Evolutionary conservation across 1,140 invertebrate species (phyloP).

Genomic region (Bombyx mandarina): DNA sequence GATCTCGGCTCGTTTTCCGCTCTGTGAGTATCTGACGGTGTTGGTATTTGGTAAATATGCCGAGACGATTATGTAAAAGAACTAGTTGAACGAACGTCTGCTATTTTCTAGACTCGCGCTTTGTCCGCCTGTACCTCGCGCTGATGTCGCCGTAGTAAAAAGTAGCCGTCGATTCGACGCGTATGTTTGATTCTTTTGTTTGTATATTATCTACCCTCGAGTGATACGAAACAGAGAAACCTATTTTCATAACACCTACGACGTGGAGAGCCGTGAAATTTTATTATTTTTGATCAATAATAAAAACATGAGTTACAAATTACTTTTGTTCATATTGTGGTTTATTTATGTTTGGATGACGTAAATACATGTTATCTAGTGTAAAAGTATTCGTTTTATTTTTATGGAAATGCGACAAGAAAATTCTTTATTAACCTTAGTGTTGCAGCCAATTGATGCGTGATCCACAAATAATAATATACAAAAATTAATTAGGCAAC

Average conservation of each 20-base stretch:
- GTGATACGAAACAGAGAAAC: conserved; percentile 53
- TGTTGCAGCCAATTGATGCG: neutral
- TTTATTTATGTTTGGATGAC: neutral
- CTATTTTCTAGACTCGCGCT: conserved; percentile 22
- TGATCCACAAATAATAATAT: conserved; percentile 10
- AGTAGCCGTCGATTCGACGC: conserved; percentile 50
- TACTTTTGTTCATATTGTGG: conserved; percentile 1
- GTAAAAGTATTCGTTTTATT: no score
- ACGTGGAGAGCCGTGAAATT: conserved; percentile 16
- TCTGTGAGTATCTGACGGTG: conserved; percentile 44
- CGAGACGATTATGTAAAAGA: conserved; percentile 15
- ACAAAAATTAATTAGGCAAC: conserved; percentile 16
- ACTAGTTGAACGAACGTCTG: conserved; percentile 10
- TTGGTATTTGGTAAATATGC: conserved; percentile 63
- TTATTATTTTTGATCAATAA: conserved; percentile 1
- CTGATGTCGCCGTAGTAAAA: conserved; percentile 41
- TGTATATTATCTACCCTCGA: conserved; percentile 42
- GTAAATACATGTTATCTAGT: no score
- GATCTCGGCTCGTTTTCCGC: conserved; percentile 1
- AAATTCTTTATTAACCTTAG: no score
- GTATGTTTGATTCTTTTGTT: conserved; percentile 63
- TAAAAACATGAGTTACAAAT: neutral
- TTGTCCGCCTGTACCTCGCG: conserved; percentile 17
- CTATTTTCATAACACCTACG: conserved; percentile 42
- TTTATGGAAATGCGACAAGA: no score